Percentiles rank a stretch among this genome's conserved stretches.
Conservation (phyloP, 2,888 invertebrate species). For the Aphidoletes aphidimyza region DNA sequence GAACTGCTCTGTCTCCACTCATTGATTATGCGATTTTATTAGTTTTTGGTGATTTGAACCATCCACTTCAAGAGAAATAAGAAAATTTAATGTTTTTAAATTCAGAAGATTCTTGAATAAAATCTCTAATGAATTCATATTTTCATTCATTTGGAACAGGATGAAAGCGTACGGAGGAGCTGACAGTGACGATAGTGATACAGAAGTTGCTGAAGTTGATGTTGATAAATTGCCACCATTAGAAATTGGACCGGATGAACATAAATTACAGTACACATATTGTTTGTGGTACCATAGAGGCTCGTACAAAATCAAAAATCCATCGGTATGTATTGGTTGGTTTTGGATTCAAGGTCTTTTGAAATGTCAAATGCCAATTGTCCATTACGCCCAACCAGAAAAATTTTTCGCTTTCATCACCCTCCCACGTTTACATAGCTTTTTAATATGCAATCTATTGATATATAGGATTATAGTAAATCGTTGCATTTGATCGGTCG, state of each 20-base stretch:
- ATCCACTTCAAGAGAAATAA: too few relatives aligned
- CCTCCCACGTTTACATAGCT: background rate
- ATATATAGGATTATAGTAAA: slow-evolving; percentile 65
- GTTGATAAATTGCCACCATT: slow-evolving; percentile 71
- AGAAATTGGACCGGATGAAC: slow-evolving; percentile 85
- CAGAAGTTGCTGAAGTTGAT: slow-evolving; percentile 70
- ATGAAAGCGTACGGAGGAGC: slow-evolving; percentile 32
- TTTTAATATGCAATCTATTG: too few relatives aligned
- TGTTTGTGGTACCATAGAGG: slow-evolving; percentile 82
- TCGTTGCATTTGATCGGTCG: slow-evolving; percentile 87
- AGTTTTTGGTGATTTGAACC: too few relatives aligned
- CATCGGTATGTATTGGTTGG: slow-evolving; percentile 25
- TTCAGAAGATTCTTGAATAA: too few relatives aligned
- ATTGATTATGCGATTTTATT: background rate
- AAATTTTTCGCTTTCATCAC: slow-evolving; percentile 9
- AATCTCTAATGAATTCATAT: too few relatives aligned
- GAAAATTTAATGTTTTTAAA: too few relatives aligned
- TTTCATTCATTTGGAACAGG: too few relatives aligned
- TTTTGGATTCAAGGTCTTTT: too few relatives aligned
- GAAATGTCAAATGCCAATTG: background rate
- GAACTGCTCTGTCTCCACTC: too few relatives aligned
- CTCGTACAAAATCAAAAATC: slow-evolving; percentile 54
- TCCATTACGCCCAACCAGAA: too few relatives aligned
- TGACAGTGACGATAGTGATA: slow-evolving; percentile 74
- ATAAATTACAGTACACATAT: slow-evolving; percentile 92